These are phyloP conservation scores for Ips typographus DNA, from an alignment of 1,140 invertebrate species.

Conservation along the genomic window DNA sequence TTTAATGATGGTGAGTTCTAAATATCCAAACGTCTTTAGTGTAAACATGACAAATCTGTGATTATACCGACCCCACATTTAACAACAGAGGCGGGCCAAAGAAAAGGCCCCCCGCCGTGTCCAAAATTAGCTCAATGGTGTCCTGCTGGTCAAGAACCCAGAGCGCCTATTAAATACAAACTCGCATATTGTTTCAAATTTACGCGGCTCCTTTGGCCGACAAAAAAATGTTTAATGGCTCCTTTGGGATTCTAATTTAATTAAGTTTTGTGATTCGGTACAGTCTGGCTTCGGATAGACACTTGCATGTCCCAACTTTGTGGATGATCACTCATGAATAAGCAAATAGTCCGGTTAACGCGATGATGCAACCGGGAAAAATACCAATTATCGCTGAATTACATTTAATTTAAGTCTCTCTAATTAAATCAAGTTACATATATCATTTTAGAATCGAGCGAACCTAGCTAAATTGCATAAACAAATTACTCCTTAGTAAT, in stretches of 20 bases:
- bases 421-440: too few species aligned
- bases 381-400: too few species aligned
- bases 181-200: slow-evolving; percentile 49
- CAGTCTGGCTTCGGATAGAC: neutral
- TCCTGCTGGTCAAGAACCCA: slow-evolving; percentile 43
- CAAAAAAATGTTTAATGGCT: slow-evolving; percentile 23
- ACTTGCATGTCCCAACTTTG: too few species aligned
- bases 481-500: too few species aligned
- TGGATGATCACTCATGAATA: too few species aligned
- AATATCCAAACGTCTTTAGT: slow-evolving; percentile 38
- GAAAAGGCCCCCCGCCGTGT: slow-evolving; percentile 41
- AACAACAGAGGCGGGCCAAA: slow-evolving; percentile 40
- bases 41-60: slow-evolving; percentile 43
- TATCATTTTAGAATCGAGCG: too few species aligned
- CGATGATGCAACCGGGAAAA: too few species aligned
- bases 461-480: too few species aligned
- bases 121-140: slow-evolving; percentile 50
- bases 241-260: slow-evolving; percentile 13
- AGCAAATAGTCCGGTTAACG: too few species aligned
- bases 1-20: slow-evolving; percentile 32
- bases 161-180: slow-evolving; percentile 47
- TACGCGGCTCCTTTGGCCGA: slow-evolving; percentile 42
- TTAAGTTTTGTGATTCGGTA: slow-evolving; percentile 7
- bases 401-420: too few species aligned
- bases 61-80: slow-evolving; percentile 42